Percentiles rank a stretch among this genome's conserved stretches.
Conservation (phyloP, 2,113 vertebrate genomes). For the Thunnus maccoyii region DNA sequence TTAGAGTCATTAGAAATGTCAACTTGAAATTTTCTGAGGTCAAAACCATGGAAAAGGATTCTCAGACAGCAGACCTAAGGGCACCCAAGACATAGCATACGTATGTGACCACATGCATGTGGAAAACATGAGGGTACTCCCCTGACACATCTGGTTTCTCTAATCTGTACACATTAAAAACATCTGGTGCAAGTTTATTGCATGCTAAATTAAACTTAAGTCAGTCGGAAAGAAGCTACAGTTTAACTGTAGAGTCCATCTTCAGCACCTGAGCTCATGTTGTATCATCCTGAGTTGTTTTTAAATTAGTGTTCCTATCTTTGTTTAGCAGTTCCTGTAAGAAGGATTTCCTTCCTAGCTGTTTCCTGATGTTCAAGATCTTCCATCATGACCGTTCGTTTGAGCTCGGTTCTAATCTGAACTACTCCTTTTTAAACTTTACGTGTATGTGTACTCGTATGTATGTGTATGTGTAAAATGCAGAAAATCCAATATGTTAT, state of each 20-base stretch:
- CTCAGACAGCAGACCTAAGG: not conserved
- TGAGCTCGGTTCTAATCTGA: slow-evolving; percentile 19
- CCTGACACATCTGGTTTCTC: slow-evolving; percentile 42
- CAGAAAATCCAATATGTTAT: not conserved
- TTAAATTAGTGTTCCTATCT: slow-evolving; percentile 68
- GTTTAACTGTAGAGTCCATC: slow-evolving; percentile 6
- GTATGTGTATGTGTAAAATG: not conserved
- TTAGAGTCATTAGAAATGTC: not conserved
- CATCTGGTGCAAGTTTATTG: slow-evolving; percentile 16
- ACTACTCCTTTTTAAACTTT: not conserved
- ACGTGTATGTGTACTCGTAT: not conserved
- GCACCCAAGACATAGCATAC: slow-evolving; percentile 4
- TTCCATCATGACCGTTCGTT: slow-evolving; percentile 37
- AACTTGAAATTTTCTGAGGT: not conserved
- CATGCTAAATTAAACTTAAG: slow-evolving; percentile 4
- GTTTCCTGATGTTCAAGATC: slow-evolving; percentile 70
- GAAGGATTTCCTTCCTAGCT: slow-evolving; percentile 74
- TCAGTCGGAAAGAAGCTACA: slow-evolving; percentile 14
- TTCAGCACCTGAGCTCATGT: slow-evolving; percentile 24
- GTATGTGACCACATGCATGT: slow-evolving; percentile 34
- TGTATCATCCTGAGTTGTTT: slow-evolving; percentile 27
- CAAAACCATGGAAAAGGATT: not conserved
- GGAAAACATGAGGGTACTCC: slow-evolving; percentile 24
- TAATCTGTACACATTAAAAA: slow-evolving; percentile 10
- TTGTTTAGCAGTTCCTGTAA: slow-evolving; percentile 76